A percentile compares a stretch with the other conserved stretches of the same genome.
phyloP scores from a whole-genome alignment of 2,888 invertebrate species.

The Nomada fucata region DNA sequence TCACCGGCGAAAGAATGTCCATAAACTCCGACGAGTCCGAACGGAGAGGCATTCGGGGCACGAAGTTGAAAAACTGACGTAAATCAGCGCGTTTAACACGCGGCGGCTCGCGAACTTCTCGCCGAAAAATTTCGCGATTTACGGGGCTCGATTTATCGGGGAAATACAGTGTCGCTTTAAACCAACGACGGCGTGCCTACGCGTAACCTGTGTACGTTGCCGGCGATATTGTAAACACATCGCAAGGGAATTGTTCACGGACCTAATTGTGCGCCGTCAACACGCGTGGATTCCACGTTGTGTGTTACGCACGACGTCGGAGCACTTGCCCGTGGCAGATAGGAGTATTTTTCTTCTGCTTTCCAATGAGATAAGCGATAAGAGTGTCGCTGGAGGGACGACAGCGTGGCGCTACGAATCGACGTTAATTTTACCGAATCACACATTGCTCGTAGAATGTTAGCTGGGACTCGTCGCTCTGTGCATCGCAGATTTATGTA shows the following conservation, averaged over 20 bases:
- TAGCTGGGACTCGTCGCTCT: background rate
- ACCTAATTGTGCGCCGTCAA: too few relatives aligned
- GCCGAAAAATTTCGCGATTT: constrained; percentile 12
- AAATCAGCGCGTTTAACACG: constrained; percentile 41
- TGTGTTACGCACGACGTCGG: too few relatives aligned
- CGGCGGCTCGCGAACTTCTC: constrained; percentile 7
- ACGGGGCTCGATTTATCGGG: constrained; percentile 29
- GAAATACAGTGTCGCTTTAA: background rate
- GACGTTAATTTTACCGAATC: background rate
- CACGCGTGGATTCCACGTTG: too few relatives aligned
- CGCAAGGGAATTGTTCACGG: too few relatives aligned
- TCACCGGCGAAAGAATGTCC: background rate
- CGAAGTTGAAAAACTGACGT: constrained; percentile 44
- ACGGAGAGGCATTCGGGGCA: constrained; percentile 27
- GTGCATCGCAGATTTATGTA: constrained; percentile 4
- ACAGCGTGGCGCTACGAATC: background rate
- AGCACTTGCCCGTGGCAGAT: too few relatives aligned
- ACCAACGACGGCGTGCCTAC: background rate
- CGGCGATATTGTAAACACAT: too few relatives aligned
- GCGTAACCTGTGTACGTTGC: background rate
- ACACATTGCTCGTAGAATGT: background rate
- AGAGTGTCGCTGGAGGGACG: background rate
- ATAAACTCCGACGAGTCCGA: background rate
- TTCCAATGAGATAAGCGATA: constrained; percentile 25
- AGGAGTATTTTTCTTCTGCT: background rate